Percentiles rank a stretch among this genome's conserved stretches.
These are phyloP conservation scores for Fulica atra DNA, from an alignment of 2,113 vertebrate species.

Conservation along the genomic window DNA sequence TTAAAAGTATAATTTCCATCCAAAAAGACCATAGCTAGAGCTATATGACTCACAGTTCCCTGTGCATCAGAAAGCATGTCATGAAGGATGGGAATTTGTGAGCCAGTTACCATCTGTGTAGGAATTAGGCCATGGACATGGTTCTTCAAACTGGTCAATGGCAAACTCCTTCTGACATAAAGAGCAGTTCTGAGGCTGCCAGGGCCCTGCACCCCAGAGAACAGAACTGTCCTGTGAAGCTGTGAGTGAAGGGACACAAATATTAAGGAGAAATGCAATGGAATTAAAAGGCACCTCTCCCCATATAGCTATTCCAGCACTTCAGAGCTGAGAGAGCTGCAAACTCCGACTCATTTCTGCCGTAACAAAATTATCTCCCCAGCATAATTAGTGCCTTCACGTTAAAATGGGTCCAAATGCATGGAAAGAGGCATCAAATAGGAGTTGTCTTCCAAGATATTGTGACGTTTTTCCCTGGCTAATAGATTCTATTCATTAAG, in stretches of 20 bases:
- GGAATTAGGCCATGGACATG: neutral
- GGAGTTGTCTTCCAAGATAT: slow-evolving; percentile 20
- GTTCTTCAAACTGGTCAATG: neutral
- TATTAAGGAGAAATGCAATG: neutral
- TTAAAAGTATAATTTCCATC: slow-evolving; percentile 58
- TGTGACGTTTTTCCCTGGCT: slow-evolving; percentile 32
- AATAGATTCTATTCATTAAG: slow-evolving; percentile 21
- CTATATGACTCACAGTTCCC: slow-evolving; percentile 39
- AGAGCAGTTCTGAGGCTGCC: neutral
- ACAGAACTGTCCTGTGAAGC: neutral
- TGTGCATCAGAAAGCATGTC: neutral
- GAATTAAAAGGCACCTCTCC: slow-evolving; percentile 42
- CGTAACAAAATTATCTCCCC: slow-evolving; percentile 47
- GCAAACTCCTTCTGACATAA: neutral
- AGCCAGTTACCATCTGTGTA: neutral
- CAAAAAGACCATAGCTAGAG: slow-evolving; percentile 34
- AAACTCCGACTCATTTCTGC: neutral
- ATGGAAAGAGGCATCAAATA: slow-evolving; percentile 36
- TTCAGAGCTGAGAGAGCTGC: neutral
- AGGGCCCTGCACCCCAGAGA: neutral
- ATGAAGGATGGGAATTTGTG: neutral
- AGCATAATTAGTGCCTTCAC: slow-evolving; percentile 22
- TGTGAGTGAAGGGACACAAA: neutral
- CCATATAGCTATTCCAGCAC: neutral
- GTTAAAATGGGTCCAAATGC: slow-evolving; percentile 1